These are phyloP conservation scores for Crypturellus undulatus DNA, from an alignment of 2,113 vertebrate species.

Conservation along the genomic window DNA sequence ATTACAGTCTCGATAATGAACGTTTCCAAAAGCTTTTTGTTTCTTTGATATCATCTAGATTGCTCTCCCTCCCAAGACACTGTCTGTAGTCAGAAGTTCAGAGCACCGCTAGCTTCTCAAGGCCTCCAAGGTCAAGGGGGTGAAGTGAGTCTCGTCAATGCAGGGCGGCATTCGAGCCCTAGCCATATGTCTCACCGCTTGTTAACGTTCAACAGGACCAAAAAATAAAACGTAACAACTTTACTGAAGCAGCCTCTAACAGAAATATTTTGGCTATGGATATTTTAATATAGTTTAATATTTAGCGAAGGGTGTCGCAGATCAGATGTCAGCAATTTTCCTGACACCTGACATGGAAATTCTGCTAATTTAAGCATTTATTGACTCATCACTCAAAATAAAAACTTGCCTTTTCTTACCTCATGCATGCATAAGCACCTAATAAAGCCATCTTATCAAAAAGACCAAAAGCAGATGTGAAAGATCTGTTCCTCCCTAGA, in stretches of 20 bases:
- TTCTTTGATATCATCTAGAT: neutral
- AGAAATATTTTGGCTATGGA: neutral
- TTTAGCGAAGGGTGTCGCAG: neutral
- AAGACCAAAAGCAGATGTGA: conserved; percentile 15
- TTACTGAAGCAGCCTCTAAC: neutral
- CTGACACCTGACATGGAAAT: neutral
- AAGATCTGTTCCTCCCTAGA: neutral
- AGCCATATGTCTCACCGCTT: neutral
- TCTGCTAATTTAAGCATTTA: neutral
- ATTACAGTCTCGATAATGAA: neutral
- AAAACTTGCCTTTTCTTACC: conserved; percentile 12
- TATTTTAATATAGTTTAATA: neutral
- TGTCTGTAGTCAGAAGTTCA: neutral
- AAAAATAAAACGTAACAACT: neutral
- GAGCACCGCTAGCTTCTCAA: neutral
- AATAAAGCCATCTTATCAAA: neutral
- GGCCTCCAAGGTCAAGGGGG: neutral
- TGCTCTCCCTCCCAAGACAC: neutral
- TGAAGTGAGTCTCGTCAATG: neutral
- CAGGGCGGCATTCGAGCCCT: neutral
- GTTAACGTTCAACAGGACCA: neutral
- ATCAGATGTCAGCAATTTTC: neutral
- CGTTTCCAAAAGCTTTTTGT: neutral
- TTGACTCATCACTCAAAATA: neutral
- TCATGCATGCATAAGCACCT: neutral